Evolutionary conservation across 2,888 invertebrate genomes (phyloP), one percentile per base, ranked within the genome.

Genomic region (Euspilapteryx auroguttella): DNA sequence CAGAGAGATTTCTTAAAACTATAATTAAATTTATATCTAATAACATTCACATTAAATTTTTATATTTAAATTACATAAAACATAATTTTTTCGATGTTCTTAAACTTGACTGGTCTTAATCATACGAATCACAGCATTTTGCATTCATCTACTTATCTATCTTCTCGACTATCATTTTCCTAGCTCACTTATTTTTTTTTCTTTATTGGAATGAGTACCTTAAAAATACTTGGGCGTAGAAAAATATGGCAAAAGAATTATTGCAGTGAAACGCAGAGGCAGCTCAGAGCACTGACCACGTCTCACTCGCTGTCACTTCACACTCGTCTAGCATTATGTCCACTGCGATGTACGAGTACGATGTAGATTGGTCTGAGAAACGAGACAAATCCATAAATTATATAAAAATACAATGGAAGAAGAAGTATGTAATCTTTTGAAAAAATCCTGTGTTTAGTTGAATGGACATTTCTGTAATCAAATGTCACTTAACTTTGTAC

Each of bases 1-100:
- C 86, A 84, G 82, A 82, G 81, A 82, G 81, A 81, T 78, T 80
- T 58, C 69, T 71, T 73, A 71, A 39, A 55, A 44, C 62, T 69
- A 68, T 49, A 63, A 55, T 76, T 76, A 50, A 26, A 46, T 61
- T 64, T 55, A 61, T 57, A 62, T 55, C 53, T 63, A 59, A 49
- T 61, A 64, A 64, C 58, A 61, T 62, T 55, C 55, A 52, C 43
- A 49, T 55, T 58, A 52, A 42, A 50, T 50, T 53, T 59, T 53
- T 57, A 56, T 55, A 55, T 57, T 56, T 55, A 55, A 53, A 55
- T 56, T 56, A 65, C 57, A 63, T 69, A 62, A 63, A 71, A 68
- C 59, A 57, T 63, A n/a, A n/a, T 66, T 36, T 35, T 50, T 68
- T 76, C 76, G 76, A 76, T 77, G 76, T 76, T 66, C 61, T 73